phyloP scores from a whole-genome alignment of 2,888 invertebrate genomes.

The Acanthacorydalis orientalis region DNA sequence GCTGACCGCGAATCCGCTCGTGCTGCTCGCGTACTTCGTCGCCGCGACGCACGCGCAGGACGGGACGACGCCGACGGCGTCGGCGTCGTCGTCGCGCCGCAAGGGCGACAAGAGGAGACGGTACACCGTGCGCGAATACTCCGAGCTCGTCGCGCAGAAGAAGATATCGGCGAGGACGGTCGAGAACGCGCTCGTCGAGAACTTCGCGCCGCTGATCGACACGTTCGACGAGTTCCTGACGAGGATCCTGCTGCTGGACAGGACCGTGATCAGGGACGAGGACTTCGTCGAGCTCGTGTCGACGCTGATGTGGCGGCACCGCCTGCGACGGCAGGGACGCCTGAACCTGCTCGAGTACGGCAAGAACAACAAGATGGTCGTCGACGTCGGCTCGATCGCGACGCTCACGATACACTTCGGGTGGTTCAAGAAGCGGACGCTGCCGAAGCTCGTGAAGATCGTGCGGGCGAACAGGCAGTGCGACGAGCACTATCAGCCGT shows the following conservation, averaged over 20 bases:
- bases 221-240: conserved; percentile 29
- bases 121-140: background rate
- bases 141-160: conserved; percentile 5
- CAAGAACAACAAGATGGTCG: background rate
- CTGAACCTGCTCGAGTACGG: background rate
- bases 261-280: conserved; percentile 21
- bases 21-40: conserved; percentile 30
- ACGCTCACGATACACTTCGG: conserved; percentile 49
- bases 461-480: background rate
- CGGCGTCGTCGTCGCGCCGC: too few relatives aligned
- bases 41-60: conserved; percentile 13
- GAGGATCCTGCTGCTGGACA: conserved; percentile 19
- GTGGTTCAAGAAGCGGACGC: conserved; percentile 52
- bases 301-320: conserved; percentile 34
- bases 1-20: conserved; percentile 15
- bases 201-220: conserved; percentile 31
- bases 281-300: conserved; percentile 28
- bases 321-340: conserved; percentile 23
- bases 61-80: too few relatives aligned
- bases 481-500: background rate
- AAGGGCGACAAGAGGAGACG: too few relatives aligned
- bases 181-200: conserved; percentile 34
- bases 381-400: background rate
- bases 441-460: conserved; percentile 18
- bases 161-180: conserved; percentile 23